These are phyloP conservation scores for Siphamia tubifer DNA, from an alignment of 2,113 vertebrate species.

Conservation along the genomic window DNA sequence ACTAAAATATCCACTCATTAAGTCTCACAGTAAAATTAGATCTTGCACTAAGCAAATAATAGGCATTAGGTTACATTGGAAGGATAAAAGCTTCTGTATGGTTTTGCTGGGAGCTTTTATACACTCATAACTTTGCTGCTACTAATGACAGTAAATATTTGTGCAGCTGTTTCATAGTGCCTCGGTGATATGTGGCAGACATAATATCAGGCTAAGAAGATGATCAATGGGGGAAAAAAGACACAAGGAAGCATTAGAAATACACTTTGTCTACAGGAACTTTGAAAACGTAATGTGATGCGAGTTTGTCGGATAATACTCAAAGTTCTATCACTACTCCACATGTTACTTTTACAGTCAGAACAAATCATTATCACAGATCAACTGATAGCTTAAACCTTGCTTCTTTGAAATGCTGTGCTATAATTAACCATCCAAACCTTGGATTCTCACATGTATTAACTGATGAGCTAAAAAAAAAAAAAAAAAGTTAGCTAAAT, in stretches of 20 bases:
- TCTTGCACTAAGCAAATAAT: conserved; percentile 24
- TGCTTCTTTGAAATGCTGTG: conserved; percentile 16
- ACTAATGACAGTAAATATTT: conserved; percentile 30
- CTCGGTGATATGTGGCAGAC: neutral
- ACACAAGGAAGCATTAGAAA: neutral
- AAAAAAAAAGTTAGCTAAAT: neutral
- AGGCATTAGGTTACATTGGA: conserved; percentile 20
- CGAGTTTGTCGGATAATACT: no score
- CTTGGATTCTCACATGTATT: neutral
- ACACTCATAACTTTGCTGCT: conserved; percentile 3
- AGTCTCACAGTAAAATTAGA: conserved; percentile 21
- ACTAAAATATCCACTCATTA: conserved; percentile 25
- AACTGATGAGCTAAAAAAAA: neutral
- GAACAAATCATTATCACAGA: neutral
- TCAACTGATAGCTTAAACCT: neutral
- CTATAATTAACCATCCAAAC: conserved; percentile 4
- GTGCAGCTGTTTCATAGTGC: conserved; percentile 25
- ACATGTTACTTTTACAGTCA: neutral
- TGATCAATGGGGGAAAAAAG: neutral
- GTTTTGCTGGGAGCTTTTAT: conserved; percentile 8
- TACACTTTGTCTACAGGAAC: neutral
- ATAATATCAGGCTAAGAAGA: neutral
- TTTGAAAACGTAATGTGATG: no score
- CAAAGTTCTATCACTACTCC: no score
- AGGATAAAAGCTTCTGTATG: conserved; percentile 30